These are phyloP conservation scores for Drosophila prolongata DNA, from an alignment of 2,888 invertebrate species.

Conservation along the genomic window DNA sequence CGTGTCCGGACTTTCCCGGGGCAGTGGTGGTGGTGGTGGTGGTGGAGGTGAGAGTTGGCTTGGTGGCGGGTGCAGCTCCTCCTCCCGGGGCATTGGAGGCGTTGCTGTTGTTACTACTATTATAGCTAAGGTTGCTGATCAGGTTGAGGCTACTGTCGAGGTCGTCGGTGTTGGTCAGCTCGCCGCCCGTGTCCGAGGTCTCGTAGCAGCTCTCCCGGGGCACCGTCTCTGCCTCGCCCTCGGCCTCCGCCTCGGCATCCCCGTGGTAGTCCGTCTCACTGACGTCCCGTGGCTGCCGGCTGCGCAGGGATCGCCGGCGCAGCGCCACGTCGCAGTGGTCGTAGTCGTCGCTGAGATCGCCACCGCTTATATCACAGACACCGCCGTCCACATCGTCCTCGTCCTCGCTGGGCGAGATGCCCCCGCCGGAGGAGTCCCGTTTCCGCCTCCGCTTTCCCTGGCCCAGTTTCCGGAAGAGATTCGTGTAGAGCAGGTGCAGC, in stretches of 20 bases:
- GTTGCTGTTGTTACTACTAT: constrained; percentile 84
- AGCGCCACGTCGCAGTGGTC: constrained; percentile 76
- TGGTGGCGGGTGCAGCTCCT: constrained; percentile 33
- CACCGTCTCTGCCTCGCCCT: constrained; percentile 50
- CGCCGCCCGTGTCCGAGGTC: constrained; percentile 83
- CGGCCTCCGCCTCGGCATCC: constrained; percentile 67
- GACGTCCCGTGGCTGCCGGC: constrained; percentile 60
- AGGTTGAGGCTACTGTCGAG: constrained; percentile 83
- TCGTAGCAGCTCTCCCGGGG: constrained; percentile 82
- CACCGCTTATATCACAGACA: constrained; percentile 81
- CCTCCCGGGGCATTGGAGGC: constrained; percentile 81
- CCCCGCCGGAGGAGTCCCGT: constrained; percentile 43
- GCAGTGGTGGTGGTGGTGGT: constrained; percentile 32
- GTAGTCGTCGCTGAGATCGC: constrained; percentile 82
- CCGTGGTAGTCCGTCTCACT: constrained; percentile 81
- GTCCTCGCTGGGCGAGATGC: constrained; percentile 77
- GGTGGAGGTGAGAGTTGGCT: constrained; percentile 6
- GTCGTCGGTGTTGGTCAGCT: constrained; percentile 81
- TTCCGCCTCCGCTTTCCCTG: constrained; percentile 64
- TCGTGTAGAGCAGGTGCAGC: constrained; percentile 79
- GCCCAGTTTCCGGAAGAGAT: constrained; percentile 75
- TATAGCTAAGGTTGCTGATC: constrained; percentile 84
- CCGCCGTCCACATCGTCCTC: constrained; percentile 75
- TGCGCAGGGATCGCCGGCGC: constrained; percentile 52
- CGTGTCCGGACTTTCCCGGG: constrained; percentile 39